Conservation (phyloP, 2,888 invertebrate genomes). For the Tipula unca region DNA sequence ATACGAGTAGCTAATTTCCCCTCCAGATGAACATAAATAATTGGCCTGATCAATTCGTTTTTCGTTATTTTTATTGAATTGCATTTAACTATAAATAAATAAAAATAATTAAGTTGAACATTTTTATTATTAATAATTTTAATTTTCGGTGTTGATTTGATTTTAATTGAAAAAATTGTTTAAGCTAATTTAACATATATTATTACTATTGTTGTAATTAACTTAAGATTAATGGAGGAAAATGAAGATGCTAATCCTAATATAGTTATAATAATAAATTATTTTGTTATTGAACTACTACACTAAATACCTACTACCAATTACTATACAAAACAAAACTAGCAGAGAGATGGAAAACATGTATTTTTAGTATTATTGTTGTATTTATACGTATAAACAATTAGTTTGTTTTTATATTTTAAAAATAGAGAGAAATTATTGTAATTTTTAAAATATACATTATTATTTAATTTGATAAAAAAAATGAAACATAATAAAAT, state of each 20-base stretch:
- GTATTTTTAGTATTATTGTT: neutral
- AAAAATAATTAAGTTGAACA: neutral
- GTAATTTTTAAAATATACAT: neutral
- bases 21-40: neutral
- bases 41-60: neutral
- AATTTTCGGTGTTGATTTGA: neutral
- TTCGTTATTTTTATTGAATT: neutral
- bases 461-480: neutral
- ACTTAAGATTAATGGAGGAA: neutral
- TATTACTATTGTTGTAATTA: neutral
- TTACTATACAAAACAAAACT: neutral
- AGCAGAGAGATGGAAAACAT: neutral
- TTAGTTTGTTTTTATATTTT: neutral
- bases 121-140: neutral
- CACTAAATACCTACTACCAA: neutral
- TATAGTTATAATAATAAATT: neutral
- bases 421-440: neutral
- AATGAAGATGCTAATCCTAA: neutral
- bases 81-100: neutral
- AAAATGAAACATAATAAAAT: neutral
- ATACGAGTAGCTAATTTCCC: neutral
- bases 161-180: neutral
- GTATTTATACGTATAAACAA: neutral
- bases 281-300: neutral
- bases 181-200: neutral